Conservation (phyloP, 1,140 invertebrate species). For the Helicoverpa armigera region DNA sequence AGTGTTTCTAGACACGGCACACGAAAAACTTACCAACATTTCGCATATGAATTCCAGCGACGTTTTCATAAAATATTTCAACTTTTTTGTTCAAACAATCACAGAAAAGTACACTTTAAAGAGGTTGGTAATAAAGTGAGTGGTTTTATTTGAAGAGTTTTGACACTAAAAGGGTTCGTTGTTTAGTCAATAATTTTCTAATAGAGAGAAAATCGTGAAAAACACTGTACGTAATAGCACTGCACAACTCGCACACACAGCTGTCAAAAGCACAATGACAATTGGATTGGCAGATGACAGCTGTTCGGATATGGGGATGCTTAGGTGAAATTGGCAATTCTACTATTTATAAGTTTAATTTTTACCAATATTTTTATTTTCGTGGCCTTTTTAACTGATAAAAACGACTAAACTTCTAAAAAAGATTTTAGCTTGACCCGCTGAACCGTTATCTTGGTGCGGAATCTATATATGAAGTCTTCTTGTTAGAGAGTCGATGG, state of each 20-base stretch:
- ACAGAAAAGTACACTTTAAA: conserved; percentile 13
- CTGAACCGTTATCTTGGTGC: too few species aligned
- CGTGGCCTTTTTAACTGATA: too few species aligned
- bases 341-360: too few species aligned
- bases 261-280: conserved; percentile 22
- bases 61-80: background rate
- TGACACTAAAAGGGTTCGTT: conserved; percentile 1
- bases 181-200: conserved; percentile 43
- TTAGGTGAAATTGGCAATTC: background rate
- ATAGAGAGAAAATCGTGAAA: conserved; percentile 34
- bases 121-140: background rate
- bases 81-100: conserved; percentile 22
- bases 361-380: too few species aligned
- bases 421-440: too few species aligned
- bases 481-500: too few species aligned
- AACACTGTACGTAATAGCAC: conserved; percentile 34
- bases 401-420: too few species aligned
- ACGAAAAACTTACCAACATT: conserved; percentile 36
- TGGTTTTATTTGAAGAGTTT: background rate
- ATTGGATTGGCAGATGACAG: background rate
- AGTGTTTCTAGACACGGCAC: conserved; percentile 20
- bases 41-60: background rate
- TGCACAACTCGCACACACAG: conserved; percentile 6
- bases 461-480: too few species aligned
- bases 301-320: background rate